phyloP scores from a whole-genome alignment of 2,113 vertebrate genomes.

The Marmota flaviventris region DNA sequence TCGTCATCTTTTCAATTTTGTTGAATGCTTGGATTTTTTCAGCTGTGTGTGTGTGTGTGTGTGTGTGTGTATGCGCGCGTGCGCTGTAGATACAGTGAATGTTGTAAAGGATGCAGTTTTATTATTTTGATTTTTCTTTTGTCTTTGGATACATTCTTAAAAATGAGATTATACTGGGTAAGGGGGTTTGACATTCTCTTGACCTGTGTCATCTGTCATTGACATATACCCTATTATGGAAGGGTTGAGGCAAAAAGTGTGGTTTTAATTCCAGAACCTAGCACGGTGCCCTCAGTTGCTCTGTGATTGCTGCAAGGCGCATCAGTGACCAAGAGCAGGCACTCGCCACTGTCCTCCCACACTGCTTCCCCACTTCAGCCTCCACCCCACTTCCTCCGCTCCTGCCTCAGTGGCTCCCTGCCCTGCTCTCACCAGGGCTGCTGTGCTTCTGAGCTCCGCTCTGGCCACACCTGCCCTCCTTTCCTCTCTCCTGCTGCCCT shows the following conservation, averaged over 20 bases:
- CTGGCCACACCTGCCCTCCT: not conserved
- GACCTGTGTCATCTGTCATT: not conserved
- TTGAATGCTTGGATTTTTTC: not conserved
- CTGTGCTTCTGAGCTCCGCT: accelerated
- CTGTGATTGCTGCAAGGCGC: not conserved
- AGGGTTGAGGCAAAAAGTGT: not conserved
- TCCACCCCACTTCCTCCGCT: too few relatives aligned
- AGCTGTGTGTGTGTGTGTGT: too few relatives aligned
- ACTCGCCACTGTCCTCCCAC: accelerated
- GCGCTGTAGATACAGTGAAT: not conserved
- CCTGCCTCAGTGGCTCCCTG: accelerated
- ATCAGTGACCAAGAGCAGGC: too few relatives aligned
- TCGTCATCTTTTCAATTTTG: not conserved
- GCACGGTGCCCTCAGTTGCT: not conserved
- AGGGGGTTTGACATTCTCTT: not conserved
- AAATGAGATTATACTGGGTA: not conserved
- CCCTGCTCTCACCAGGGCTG: not conserved
- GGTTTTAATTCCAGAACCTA: not conserved
- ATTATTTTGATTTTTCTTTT: not conserved
- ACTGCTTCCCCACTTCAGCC: not conserved
- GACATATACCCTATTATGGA: not conserved
- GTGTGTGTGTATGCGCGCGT: too few relatives aligned
- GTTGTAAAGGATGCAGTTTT: not conserved
- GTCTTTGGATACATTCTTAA: not conserved
- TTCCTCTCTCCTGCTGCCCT: too few relatives aligned